Evolutionary conservation across 2,113 vertebrate species (phyloP).

Genomic region (Vireo altiloquus): DNA sequence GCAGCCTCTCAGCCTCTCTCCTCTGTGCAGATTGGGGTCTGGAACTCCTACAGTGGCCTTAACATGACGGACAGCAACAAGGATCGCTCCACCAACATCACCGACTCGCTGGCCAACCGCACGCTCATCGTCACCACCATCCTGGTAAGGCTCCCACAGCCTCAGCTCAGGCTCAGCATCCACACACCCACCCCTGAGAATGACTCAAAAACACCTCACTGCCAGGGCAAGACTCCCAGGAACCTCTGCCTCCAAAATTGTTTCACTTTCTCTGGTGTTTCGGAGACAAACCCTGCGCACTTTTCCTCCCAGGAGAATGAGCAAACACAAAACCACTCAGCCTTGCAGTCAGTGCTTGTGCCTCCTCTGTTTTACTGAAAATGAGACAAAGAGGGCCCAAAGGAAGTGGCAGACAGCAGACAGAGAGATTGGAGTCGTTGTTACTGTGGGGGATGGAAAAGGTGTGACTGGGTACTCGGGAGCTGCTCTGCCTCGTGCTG

Average conservation of each 20-base stretch:
- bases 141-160: slow-evolving; percentile 79
- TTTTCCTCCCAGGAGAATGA: neutral
- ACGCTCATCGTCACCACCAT: slow-evolving; percentile 96
- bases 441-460: neutral
- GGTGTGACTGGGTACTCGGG: rapidly evolving
- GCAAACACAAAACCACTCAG: neutral
- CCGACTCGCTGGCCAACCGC: slow-evolving; percentile 90
- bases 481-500: neutral
- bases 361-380: neutral
- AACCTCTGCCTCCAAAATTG: neutral
- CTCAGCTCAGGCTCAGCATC: neutral
- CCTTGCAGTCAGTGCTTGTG: neutral
- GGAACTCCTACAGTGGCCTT: slow-evolving; percentile 95
- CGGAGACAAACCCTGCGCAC: rapidly evolving
- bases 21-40: slow-evolving; percentile 87
- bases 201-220: neutral
- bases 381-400: neutral
- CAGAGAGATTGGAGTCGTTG: neutral
- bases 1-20: neutral
- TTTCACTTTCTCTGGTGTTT: neutral
- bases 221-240: neutral
- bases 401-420: neutral
- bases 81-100: slow-evolving; percentile 85
- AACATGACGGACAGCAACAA: slow-evolving; percentile 90
- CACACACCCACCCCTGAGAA: rapidly evolving